Evolutionary conservation across 2,888 invertebrate genomes (phyloP).

Genomic region (Clitarchus hookeri): DNA sequence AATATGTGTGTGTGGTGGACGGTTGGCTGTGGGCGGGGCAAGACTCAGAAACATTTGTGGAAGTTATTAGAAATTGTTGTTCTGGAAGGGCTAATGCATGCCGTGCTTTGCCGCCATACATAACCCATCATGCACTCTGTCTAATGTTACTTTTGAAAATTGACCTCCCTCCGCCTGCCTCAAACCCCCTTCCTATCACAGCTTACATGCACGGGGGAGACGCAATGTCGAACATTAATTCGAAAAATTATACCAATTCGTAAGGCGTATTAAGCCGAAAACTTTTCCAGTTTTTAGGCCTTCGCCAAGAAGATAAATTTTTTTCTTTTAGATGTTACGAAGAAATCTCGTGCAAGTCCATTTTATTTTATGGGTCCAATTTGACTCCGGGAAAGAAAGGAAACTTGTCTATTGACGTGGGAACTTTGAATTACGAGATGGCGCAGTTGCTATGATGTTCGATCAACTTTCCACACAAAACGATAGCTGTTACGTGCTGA

Average conservation of each 20-base stretch:
- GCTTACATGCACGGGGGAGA: slow-evolving; percentile 19
- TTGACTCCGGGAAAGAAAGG: neutral
- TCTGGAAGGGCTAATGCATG: slow-evolving; percentile 21
- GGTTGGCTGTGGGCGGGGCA: slow-evolving; percentile 7
- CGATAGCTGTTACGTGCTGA: neutral
- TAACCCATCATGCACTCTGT: slow-evolving; percentile 26
- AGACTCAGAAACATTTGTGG: slow-evolving; percentile 10
- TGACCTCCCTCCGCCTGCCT: neutral
- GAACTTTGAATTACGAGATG: slow-evolving; percentile 2
- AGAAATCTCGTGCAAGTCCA: neutral
- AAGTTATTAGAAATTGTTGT: slow-evolving; percentile 26
- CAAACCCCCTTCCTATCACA: neutral
- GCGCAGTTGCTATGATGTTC: neutral
- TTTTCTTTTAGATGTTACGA: neutral
- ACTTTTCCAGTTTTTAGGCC: slow-evolving; percentile 22
- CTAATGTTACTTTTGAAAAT: slow-evolving; percentile 26
- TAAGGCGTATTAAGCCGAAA: slow-evolving; percentile 22
- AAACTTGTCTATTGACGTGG: slow-evolving; percentile 7
- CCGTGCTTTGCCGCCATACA: slow-evolving; percentile 20
- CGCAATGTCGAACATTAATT: slow-evolving; percentile 18
- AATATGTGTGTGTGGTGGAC: neutral
- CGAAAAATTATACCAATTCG: slow-evolving; percentile 26
- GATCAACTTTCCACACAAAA: neutral
- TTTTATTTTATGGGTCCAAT: slow-evolving; percentile 14
- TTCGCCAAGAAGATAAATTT: neutral